A percentile compares a stretch with the other conserved stretches of the same genome.
Conservation (phyloP, 2,113 vertebrate species). For the Atherinomorus stipes region DNA sequence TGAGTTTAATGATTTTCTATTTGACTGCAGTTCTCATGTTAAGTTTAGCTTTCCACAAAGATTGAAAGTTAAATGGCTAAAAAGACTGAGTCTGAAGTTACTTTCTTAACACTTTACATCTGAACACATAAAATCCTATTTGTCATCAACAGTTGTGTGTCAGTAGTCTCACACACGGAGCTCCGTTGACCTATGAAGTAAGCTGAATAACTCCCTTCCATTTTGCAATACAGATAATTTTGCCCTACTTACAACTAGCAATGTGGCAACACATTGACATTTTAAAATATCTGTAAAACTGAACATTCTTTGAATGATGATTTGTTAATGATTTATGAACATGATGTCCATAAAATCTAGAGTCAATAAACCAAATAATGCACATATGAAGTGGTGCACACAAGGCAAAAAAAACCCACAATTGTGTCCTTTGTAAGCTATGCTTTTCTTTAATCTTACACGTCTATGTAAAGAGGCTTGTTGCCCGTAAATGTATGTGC, state of each 20-base stretch:
- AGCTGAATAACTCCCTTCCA: background rate
- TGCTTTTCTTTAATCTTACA: background rate
- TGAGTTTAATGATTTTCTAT: background rate
- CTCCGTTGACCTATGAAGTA: background rate
- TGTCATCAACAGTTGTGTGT: background rate
- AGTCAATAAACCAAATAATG: no score
- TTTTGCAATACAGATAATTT: no score
- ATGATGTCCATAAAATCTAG: no score
- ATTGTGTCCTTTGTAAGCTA: no score
- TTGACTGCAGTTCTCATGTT: background rate
- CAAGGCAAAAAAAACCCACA: no score
- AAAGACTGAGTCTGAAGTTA: no score
- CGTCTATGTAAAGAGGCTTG: background rate
- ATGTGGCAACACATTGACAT: no score
- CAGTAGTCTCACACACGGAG: background rate
- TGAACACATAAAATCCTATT: background rate
- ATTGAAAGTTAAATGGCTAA: background rate
- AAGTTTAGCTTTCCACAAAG: background rate
- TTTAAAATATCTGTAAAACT: background rate
- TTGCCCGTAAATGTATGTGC: background rate
- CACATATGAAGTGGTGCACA: background rate
- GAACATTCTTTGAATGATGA: background rate
- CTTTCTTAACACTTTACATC: no score
- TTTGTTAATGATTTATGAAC: background rate
- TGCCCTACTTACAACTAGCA: no score